Percentiles rank a stretch among this genome's conserved stretches.
phyloP scores from a whole-genome alignment of 2,797 vertebrate genomes.

The Microctenopoma lineatum region DNA sequence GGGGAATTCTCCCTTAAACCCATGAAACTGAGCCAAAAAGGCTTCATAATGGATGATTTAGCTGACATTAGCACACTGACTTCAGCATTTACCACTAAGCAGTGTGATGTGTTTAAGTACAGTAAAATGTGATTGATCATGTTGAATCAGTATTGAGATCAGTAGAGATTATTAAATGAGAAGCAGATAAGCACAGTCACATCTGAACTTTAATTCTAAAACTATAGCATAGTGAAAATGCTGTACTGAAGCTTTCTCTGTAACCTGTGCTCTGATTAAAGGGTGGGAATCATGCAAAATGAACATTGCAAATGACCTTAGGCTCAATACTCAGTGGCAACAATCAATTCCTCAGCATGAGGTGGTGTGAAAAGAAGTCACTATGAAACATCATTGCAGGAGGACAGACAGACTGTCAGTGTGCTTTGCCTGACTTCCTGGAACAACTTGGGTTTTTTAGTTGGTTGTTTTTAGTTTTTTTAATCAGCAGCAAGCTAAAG shows the following conservation, averaged over 20 bases:
- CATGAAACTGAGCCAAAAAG: neutral
- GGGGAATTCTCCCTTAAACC: constrained; percentile 16
- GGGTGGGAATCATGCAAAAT: constrained; percentile 25
- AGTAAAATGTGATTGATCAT: neutral
- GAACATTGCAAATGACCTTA: constrained; percentile 1
- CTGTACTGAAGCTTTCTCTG: neutral
- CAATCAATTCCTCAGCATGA: constrained; percentile 43
- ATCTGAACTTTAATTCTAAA: neutral
- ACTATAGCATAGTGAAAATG: neutral
- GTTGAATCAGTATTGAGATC: too few species aligned
- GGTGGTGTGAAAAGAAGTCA: constrained; percentile 29
- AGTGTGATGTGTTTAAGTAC: neutral
- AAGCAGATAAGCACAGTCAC: neutral
- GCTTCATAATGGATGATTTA: neutral
- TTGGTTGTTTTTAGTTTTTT: constrained; percentile 34
- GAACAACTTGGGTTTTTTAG: constrained; percentile 30
- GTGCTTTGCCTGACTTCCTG: constrained; percentile 57
- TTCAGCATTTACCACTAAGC: constrained; percentile 4
- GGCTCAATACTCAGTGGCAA: constrained; percentile 12
- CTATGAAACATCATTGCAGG: constrained; percentile 52
- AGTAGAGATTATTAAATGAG: neutral
- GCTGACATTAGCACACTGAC: neutral
- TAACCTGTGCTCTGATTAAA: constrained; percentile 7
- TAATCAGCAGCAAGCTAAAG: constrained; percentile 65
- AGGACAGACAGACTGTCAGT: constrained; percentile 54